Percentiles rank a stretch among this genome's conserved stretches.
phyloP scores from a whole-genome alignment of 1,140 invertebrate species.

The Drosophila varians region DNA sequence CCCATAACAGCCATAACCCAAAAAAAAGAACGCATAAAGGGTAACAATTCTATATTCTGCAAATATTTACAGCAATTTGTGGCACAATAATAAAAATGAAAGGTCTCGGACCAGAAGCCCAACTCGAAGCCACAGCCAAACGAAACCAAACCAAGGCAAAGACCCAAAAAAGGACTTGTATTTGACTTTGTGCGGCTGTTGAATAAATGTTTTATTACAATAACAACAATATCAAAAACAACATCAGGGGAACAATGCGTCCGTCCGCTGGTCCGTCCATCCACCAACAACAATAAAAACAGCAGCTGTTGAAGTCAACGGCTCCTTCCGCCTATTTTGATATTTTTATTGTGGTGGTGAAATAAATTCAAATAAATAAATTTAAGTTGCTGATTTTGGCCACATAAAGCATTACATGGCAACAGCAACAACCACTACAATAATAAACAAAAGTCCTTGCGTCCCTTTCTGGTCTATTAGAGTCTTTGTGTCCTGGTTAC shows the following conservation, averaged over 20 bases:
- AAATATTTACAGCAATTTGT: slow-evolving; percentile 81
- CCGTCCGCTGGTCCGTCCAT: slow-evolving; percentile 23
- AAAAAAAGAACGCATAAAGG: slow-evolving; percentile 40
- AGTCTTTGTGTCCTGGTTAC: slow-evolving; percentile 45
- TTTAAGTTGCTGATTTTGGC: slow-evolving; percentile 69
- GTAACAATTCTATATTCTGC: slow-evolving; percentile 69
- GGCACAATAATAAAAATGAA: slow-evolving; percentile 74
- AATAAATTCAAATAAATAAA: slow-evolving; percentile 81
- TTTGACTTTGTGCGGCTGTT: slow-evolving; percentile 64
- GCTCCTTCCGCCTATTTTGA: slow-evolving; percentile 47
- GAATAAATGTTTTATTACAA: slow-evolving; percentile 65
- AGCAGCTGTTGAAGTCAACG: slow-evolving; percentile 59
- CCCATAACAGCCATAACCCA: slow-evolving; percentile 31
- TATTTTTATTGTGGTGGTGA: slow-evolving; percentile 73
- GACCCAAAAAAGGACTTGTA: slow-evolving; percentile 67
- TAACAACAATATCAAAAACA: slow-evolving; percentile 51
- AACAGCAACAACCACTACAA: slow-evolving; percentile 7
- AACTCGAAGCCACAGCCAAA: slow-evolving; percentile 15
- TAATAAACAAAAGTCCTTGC: slow-evolving; percentile 7
- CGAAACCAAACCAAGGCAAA: slow-evolving; percentile 19
- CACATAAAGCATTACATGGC: slow-evolving; percentile 22
- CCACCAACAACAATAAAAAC: slow-evolving; percentile 17
- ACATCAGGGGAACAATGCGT: slow-evolving; percentile 39
- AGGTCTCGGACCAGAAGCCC: slow-evolving; percentile 38
- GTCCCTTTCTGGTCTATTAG: slow-evolving; percentile 19